Evolutionary conservation across 2,888 invertebrate species (phyloP).

Genomic region (Merodon equestris): DNA sequence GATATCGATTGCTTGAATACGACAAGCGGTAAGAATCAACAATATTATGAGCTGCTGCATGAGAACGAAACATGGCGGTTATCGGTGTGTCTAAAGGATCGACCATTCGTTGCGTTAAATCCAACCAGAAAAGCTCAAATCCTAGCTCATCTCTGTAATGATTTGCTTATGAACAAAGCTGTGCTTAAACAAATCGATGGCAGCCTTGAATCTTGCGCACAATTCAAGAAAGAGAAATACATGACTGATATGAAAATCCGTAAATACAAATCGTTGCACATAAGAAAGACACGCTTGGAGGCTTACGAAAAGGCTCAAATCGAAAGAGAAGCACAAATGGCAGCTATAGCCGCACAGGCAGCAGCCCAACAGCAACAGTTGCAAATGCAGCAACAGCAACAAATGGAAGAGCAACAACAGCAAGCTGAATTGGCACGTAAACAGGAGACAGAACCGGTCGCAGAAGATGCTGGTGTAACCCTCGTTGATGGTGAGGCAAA

Average conservation of each 20-base stretch:
- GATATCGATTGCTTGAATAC: conserved; percentile 83
- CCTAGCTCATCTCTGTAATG: conserved; percentile 95
- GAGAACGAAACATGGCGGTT: conserved; percentile 89
- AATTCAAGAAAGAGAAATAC: conserved; percentile 94
- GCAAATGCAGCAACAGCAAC: conserved; percentile 70
- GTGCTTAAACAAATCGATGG: conserved; percentile 94
- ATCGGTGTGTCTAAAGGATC: conserved; percentile 88
- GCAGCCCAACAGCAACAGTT: conserved; percentile 78
- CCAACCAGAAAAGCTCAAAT: conserved; percentile 93
- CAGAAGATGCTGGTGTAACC: conserved; percentile 75
- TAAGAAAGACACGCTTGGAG: conserved; percentile 87
- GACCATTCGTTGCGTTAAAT: conserved; percentile 91
- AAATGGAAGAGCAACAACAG: conserved; percentile 30
- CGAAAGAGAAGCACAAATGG: conserved; percentile 77
- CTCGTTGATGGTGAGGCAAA: conserved; percentile 53
- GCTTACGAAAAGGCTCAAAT: conserved; percentile 82
- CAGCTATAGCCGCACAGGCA: conserved; percentile 73
- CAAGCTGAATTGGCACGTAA: conserved; percentile 42
- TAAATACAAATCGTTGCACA: conserved; percentile 87
- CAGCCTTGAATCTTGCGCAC: conserved; percentile 91
- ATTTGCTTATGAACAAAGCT: conserved; percentile 94
- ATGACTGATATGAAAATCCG: conserved; percentile 94
- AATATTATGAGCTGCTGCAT: conserved; percentile 88
- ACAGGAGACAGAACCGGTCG: conserved; percentile 72
- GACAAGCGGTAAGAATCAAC: conserved; percentile 87